These are phyloP conservation scores for Ammospiza maritima DNA, from an alignment of 2,797 vertebrate genomes.

Conservation along the genomic window DNA sequence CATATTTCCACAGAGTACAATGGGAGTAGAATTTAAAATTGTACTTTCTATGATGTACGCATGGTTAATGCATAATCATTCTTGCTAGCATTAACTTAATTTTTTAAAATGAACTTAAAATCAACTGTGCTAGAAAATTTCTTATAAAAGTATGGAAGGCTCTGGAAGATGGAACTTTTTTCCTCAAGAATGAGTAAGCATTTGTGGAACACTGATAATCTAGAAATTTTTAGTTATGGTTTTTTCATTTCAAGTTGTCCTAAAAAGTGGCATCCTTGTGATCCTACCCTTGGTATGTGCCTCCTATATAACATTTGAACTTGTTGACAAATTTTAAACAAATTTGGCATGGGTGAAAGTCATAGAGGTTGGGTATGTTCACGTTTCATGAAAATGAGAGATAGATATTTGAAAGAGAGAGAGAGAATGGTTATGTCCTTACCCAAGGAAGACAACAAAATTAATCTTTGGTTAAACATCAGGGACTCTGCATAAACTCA, in stretches of 20 bases:
- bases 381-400: background rate
- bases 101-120: background rate
- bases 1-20: background rate
- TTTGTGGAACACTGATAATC: background rate
- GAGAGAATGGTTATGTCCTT: background rate
- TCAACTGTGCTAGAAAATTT: background rate
- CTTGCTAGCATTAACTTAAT: background rate
- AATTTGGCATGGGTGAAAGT: background rate
- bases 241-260: background rate
- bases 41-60: background rate
- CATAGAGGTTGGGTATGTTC: background rate
- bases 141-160: background rate
- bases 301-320: background rate
- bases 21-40: background rate
- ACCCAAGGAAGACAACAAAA: background rate
- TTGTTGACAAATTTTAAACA: background rate
- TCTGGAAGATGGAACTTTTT: background rate
- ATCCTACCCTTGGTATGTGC: background rate
- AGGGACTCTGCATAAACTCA: background rate
- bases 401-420: background rate
- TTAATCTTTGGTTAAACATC: background rate
- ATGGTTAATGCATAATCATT: background rate
- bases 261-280: background rate
- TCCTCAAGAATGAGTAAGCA: background rate
- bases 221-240: background rate